Evolutionary conservation across 2,888 invertebrate species (phyloP).

Genomic region (Heliconius charithonia): DNA sequence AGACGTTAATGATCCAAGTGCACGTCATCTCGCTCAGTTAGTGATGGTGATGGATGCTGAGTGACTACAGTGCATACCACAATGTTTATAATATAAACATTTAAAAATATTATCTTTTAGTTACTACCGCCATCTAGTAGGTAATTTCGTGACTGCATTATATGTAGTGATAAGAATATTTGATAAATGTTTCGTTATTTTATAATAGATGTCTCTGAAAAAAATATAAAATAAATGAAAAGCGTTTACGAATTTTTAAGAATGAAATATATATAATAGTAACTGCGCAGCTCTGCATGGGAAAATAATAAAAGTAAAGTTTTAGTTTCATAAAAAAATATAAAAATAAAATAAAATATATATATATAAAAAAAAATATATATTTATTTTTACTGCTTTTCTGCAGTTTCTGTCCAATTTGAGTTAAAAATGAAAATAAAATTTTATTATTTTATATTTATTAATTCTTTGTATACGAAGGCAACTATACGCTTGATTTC

Average conservation of each 20-base stretch:
- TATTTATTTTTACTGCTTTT: too few species aligned
- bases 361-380: too few species aligned
- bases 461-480: too few species aligned
- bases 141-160: not conserved
- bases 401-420: too few species aligned
- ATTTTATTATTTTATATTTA: too few species aligned
- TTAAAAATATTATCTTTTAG: not conserved
- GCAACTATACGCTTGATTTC: too few species aligned
- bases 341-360: too few species aligned
- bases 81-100: not conserved
- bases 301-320: too few species aligned
- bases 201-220: slow-evolving; percentile 10
- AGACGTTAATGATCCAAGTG: slow-evolving; percentile 12
- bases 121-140: slow-evolving; percentile 17
- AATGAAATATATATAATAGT: not conserved
- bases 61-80: not conserved
- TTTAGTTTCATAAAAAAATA: too few species aligned
- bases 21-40: slow-evolving; percentile 22
- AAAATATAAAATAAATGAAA: not conserved
- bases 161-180: not conserved
- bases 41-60: slow-evolving; percentile 22
- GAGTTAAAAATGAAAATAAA: too few species aligned
- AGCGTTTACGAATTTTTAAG: not conserved
- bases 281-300: too few species aligned
- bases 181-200: not conserved